phyloP scores from a whole-genome alignment of 2,888 invertebrate genomes.

The Alentia gelatinosa region DNA sequence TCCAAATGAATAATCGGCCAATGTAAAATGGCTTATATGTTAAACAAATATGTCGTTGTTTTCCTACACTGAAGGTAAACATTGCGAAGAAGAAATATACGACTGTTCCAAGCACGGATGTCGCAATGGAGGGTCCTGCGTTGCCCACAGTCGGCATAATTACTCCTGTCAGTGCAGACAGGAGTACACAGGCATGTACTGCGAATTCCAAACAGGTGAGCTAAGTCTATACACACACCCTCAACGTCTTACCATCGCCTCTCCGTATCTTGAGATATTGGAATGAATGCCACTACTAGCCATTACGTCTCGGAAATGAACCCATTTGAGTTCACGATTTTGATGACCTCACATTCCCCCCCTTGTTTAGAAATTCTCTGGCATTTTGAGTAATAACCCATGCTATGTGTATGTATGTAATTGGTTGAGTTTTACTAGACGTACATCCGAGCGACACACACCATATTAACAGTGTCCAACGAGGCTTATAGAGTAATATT shows the following conservation, averaged over 20 bases:
- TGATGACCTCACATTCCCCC: not conserved
- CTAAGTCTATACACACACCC: no score
- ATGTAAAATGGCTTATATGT: not conserved
- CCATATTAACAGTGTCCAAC: not conserved
- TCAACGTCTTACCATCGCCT: not conserved
- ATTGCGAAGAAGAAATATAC: constrained; percentile 61
- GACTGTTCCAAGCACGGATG: constrained; percentile 66
- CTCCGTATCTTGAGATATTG: not conserved
- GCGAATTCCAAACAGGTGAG: constrained; percentile 67
- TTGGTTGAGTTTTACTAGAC: not conserved
- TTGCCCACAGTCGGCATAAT: constrained; percentile 65
- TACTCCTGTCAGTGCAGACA: constrained; percentile 68
- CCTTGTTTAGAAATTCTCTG: not conserved
- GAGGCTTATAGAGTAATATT: not conserved
- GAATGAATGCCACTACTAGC: not conserved
- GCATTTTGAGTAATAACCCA: not conserved
- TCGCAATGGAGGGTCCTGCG: constrained; percentile 67
- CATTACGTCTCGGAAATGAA: not conserved
- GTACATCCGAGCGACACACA: not conserved
- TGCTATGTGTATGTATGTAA: not conserved
- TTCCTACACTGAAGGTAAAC: constrained; percentile 48
- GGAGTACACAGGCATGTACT: constrained; percentile 68
- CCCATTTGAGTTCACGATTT: not conserved
- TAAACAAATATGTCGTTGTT: not conserved
- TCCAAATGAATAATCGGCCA: no score